Evolutionary conservation across 2,113 vertebrate species (phyloP).

Genomic region (Pavo muticus): DNA sequence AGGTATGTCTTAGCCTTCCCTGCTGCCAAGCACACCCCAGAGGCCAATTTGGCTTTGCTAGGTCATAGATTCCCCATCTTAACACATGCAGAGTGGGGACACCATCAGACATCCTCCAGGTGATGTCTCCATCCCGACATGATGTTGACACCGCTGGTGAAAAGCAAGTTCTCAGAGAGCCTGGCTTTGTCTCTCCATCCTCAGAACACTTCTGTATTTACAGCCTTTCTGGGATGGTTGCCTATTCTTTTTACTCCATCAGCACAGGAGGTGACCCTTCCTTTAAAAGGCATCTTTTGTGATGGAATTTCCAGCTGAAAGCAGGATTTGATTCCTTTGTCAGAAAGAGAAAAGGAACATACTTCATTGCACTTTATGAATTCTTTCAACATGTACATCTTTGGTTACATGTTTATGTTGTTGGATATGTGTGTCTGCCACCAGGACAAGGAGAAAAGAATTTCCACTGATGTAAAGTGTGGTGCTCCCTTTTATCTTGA

Average conservation of each 20-base stretch:
- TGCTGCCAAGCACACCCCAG: neutral
- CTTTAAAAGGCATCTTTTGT: fast-evolving
- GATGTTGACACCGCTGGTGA: neutral
- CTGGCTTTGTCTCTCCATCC: neutral
- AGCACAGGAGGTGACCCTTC: neutral
- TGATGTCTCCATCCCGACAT: neutral
- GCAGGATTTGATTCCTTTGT: neutral
- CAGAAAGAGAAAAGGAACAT: neutral
- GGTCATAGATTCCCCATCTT: neutral
- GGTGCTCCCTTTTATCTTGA: neutral
- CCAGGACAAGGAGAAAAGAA: neutral
- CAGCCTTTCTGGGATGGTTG: neutral
- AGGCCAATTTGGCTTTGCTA: neutral
- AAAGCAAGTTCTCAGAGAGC: neutral
- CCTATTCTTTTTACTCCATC: fast-evolving
- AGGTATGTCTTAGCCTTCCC: neutral
- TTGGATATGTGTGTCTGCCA: neutral
- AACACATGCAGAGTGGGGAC: neutral
- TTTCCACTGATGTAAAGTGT: neutral
- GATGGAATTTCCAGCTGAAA: conserved; percentile 23
- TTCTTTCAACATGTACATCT: neutral
- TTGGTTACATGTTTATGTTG: neutral
- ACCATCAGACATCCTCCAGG: neutral
- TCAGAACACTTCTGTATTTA: neutral
- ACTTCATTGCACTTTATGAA: neutral